Base-by-base conservation (phyloP, 2,113 vertebrate genomes). In the Varanus komodoensis region DNA sequence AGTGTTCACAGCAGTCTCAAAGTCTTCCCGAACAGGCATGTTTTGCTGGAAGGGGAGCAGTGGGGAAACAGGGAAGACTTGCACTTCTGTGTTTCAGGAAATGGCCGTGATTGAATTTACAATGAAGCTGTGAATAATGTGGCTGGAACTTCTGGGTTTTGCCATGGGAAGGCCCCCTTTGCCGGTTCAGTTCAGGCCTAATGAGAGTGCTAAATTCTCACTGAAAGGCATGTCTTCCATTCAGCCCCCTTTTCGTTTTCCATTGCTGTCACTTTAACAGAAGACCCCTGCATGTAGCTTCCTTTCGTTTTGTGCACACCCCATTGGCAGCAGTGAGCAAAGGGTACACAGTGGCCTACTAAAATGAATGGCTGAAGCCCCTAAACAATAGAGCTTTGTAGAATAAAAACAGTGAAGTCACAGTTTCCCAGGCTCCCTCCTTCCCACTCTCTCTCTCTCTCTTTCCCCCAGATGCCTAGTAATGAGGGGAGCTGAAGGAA, bases 301-400 rank as follows among this genome's bases (percentile, higher is more conserved):
- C 95, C 93, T 95, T 15, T 74, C 86, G 38, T 95, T 89, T 80
- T 89, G 94, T 86, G 95, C 87, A 93, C 92, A 0, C 90, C 77
- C 82, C 84, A 19, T 94, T 96, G 94, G 96, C 96, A 68, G 93
- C 80, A 91, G 93, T 78, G 85, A 38, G 92, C 91, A 52, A 95
- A 94, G 94, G 96, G 95, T 94, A 96, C 96, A 92, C 74, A 9
- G 96, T 93, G 95, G 91, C 97, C 97, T 95, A 96, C 95, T 96
- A 95, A 97, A 95, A 94, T 91, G 94, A 96, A 96, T 95, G 91
- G 89, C 97, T 91, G 93, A 93, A 92, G 94, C 89, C 92, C 91
- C 85, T 19, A 87, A 95, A 98, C 98, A 99, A 98, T 97, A 93
- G 97, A 87, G 93, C 97, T 98, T 98, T 98, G 98, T 98, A 94